These are phyloP conservation scores for Macaria liturata DNA, from an alignment of 2,888 invertebrate genomes.

Conservation along the genomic window DNA sequence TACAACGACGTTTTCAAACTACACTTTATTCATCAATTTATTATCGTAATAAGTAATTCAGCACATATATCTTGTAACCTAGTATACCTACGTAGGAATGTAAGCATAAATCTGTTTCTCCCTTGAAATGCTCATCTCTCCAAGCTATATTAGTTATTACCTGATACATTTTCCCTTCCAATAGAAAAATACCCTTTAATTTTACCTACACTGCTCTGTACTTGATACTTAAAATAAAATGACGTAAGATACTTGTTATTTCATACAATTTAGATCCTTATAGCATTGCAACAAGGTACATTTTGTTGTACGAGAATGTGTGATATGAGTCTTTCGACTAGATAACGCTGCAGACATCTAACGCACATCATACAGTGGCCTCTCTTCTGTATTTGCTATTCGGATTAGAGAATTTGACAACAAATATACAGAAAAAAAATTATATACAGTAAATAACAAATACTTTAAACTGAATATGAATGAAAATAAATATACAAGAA, in stretches of 20 bases:
- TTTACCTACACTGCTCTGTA: constrained; percentile 51
- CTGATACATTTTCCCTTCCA: constrained; percentile 66
- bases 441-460: no score
- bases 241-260: constrained; percentile 5
- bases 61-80: no score
- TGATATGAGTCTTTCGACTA: constrained; percentile 13
- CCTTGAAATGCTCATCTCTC: constrained; percentile 61
- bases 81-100: constrained; percentile 37
- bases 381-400: constrained; percentile 53
- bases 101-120: constrained; percentile 56
- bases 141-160: constrained; percentile 64
- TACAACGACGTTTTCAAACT: no score
- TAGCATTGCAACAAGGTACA: neutral
- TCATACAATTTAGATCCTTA: constrained; percentile 19
- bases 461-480: no score
- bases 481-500: no score
- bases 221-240: constrained; percentile 7
- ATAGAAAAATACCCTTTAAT: constrained; percentile 69
- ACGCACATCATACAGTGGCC: constrained; percentile 50
- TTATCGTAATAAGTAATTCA: no score
- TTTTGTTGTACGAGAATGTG: constrained; percentile 1
- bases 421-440: no score
- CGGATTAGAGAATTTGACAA: constrained; percentile 42
- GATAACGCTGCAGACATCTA: constrained; percentile 54
- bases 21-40: no score